Conservation (phyloP, 2,797 vertebrate genomes). For the Enteromius anoplus region DNA sequence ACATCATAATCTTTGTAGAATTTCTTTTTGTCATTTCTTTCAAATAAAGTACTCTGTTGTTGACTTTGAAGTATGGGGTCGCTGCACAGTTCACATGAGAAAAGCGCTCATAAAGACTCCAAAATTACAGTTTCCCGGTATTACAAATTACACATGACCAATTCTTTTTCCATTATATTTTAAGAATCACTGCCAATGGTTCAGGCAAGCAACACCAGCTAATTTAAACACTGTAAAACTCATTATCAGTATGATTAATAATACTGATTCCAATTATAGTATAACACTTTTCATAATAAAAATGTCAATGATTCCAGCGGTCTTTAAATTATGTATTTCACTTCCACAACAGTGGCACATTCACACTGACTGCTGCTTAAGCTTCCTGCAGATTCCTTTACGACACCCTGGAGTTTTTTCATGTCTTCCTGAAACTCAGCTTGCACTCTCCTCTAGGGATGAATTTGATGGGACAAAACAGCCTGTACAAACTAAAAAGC, state of each 20-base stretch:
- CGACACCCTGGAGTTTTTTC: conserved; percentile 19
- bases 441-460: conserved; percentile 51
- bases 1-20: conserved; percentile 24
- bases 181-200: neutral
- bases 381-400: conserved; percentile 7
- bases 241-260: conserved; percentile 5
- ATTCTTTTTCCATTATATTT: conserved; percentile 8
- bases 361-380: neutral
- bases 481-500: neutral
- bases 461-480: conserved; percentile 49
- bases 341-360: conserved; percentile 5
- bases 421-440: conserved; percentile 8
- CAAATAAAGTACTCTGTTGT: conserved; percentile 6
- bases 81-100: conserved; percentile 12
- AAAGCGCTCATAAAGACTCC: neutral
- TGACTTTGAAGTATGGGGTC: conserved; percentile 18
- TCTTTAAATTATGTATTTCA: conserved; percentile 4
- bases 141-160: neutral
- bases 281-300: neutral
- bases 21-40: conserved; percentile 18
- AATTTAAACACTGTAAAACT: neutral
- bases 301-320: neutral
- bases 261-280: conserved; percentile 18
- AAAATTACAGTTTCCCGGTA: neutral
- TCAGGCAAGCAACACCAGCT: neutral